phyloP scores from a whole-genome alignment of 2,113 vertebrate species.

The Oryzias woworae region DNA sequence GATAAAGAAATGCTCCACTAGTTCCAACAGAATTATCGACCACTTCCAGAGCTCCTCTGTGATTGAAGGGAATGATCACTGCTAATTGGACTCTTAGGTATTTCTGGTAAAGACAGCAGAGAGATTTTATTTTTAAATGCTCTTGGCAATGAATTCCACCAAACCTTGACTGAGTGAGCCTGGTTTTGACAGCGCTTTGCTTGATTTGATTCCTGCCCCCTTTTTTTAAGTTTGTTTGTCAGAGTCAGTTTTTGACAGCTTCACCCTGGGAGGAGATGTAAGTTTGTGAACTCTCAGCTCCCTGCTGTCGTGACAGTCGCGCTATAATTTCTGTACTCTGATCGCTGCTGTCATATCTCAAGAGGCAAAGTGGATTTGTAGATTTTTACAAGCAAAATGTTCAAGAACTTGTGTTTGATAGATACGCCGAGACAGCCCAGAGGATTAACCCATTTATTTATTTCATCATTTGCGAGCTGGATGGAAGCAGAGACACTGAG shows the following conservation, averaged over 20 bases:
- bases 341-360: slow-evolving; percentile 54
- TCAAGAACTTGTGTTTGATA: slow-evolving; percentile 12
- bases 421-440: slow-evolving; percentile 3
- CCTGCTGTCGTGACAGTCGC: slow-evolving; percentile 33
- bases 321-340: slow-evolving; percentile 47
- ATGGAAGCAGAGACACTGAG: background rate
- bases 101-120: slow-evolving; percentile 41
- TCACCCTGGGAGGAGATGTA: slow-evolving; percentile 45
- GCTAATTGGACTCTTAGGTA: slow-evolving; percentile 67
- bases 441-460: slow-evolving; percentile 10
- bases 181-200: slow-evolving; percentile 26
- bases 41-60: slow-evolving; percentile 29
- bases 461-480: slow-evolving; percentile 8
- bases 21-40: slow-evolving; percentile 31
- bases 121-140: slow-evolving; percentile 35
- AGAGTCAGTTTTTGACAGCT: slow-evolving; percentile 51
- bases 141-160: slow-evolving; percentile 43
- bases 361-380: slow-evolving; percentile 35
- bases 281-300: slow-evolving; percentile 20
- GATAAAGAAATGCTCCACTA: slow-evolving; percentile 10
- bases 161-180: slow-evolving; percentile 18
- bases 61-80: slow-evolving; percentile 51
- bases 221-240: slow-evolving; percentile 34
- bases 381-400: slow-evolving; percentile 31
- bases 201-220: slow-evolving; percentile 36